Evolutionary conservation across 2,888 invertebrate genomes (phyloP).

Genomic region (Ephialtes manifestator): DNA sequence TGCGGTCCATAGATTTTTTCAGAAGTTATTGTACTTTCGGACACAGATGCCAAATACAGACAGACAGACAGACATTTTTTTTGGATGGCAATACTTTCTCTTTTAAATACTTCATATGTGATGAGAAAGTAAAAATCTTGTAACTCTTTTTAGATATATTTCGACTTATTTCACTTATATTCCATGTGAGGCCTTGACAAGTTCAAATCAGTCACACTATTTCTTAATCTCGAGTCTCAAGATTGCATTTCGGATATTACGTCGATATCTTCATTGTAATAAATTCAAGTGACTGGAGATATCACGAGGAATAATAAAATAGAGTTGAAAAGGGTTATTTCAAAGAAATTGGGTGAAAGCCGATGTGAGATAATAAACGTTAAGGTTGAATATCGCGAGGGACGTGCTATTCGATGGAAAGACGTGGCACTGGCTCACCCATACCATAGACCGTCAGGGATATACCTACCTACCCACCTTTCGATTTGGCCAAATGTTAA

Average conservation of each 20-base stretch:
- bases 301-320: constrained; percentile 26
- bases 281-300: constrained; percentile 9
- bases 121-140: too few relatives aligned
- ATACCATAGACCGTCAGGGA: background rate
- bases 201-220: background rate
- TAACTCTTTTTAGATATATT: background rate
- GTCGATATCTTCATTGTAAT: background rate
- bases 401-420: constrained; percentile 7
- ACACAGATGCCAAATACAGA: too few relatives aligned
- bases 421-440: constrained; percentile 2
- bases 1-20: too few relatives aligned
- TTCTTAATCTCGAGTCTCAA: background rate
- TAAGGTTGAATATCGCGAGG: constrained; percentile 36
- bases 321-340: constrained; percentile 10
- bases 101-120: too few relatives aligned
- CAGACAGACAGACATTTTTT: too few relatives aligned
- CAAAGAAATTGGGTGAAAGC: constrained; percentile 28
- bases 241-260: background rate
- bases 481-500: constrained; percentile 64
- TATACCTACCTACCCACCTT: constrained; percentile 40
- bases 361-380: constrained; percentile 46
- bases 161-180: background rate
- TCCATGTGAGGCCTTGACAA: background rate
- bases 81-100: too few relatives aligned
- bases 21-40: too few relatives aligned